Conservation (phyloP, 2,888 invertebrate genomes). For the Heliconius charithonia region DNA sequence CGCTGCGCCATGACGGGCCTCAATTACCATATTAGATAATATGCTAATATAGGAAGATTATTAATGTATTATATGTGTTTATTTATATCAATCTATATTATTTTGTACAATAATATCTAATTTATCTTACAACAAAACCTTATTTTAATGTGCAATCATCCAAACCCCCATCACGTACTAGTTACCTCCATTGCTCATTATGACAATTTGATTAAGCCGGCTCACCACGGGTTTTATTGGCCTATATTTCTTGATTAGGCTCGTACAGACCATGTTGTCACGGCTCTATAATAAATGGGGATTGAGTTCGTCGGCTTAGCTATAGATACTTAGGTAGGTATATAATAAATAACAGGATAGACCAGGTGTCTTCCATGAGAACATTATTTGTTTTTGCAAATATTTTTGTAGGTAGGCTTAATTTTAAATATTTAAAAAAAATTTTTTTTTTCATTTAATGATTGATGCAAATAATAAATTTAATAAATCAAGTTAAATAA, state of each 20-base stretch:
- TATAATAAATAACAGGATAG: neutral
- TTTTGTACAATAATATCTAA: neutral
- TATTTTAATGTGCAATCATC: constrained; percentile 19
- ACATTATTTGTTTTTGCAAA: neutral
- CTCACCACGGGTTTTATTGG: constrained; percentile 73
- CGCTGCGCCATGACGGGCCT: too few species aligned
- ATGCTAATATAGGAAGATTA: neutral
- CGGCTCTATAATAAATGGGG: constrained; percentile 56
- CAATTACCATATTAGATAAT: too few species aligned
- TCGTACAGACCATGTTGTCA: constrained; percentile 57
- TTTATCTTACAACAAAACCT: neutral
- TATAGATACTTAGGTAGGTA: constrained; percentile 35
- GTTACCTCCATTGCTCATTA: constrained; percentile 63
- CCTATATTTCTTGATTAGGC: constrained; percentile 81
- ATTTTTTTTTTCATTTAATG: neutral
- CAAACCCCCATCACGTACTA: constrained; percentile 42
- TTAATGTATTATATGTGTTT: neutral
- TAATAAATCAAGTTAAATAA: too few species aligned
- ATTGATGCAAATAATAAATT: neutral
- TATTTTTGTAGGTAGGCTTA: neutral
- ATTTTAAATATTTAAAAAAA: neutral
- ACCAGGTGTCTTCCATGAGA: neutral
- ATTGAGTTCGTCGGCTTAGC: constrained; percentile 53
- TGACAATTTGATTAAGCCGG: constrained; percentile 77
- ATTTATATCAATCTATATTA: neutral